A percentile compares a stretch with the other conserved stretches of the same genome.
Evolutionary conservation across 2,888 invertebrate species (phyloP).

Genomic region (Petrophora chlorosata): DNA sequence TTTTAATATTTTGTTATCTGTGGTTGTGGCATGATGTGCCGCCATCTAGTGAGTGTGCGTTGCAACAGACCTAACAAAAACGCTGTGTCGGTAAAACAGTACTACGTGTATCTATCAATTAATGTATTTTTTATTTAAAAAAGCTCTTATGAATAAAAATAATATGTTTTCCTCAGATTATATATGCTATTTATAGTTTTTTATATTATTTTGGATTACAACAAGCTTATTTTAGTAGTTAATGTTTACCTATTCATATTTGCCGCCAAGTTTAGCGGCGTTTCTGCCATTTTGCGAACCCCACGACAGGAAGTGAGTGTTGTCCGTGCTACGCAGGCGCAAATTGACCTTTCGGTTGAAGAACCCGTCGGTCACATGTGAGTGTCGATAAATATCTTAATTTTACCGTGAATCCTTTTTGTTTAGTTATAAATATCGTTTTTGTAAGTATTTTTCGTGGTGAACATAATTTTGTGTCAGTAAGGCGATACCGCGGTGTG

Average conservation of each 20-base stretch:
- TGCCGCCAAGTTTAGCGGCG: slow-evolving; percentile 66
- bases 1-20: slow-evolving; percentile 22
- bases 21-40: too few relatives aligned
- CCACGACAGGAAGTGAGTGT: slow-evolving; percentile 82
- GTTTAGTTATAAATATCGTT: slow-evolving; percentile 70
- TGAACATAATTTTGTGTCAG: slow-evolving; percentile 73
- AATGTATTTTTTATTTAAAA: background rate
- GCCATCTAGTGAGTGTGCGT: slow-evolving; percentile 21
- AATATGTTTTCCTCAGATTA: too few relatives aligned
- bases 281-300: slow-evolving; percentile 77
- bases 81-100: slow-evolving; percentile 29
- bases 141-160: background rate
- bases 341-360: slow-evolving; percentile 91
- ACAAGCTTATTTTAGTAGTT: background rate
- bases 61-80: background rate
- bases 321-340: slow-evolving; percentile 88
- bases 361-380: slow-evolving; percentile 96
- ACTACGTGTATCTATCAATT: background rate
- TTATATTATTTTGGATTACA: background rate
- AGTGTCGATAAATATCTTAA: slow-evolving; percentile 87
- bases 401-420: slow-evolving; percentile 78
- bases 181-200: too few relatives aligned
- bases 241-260: slow-evolving; percentile 45
- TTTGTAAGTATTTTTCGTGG: slow-evolving; percentile 80
- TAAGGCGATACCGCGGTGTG: slow-evolving; percentile 62